Evolutionary conservation across 1,140 invertebrate species (phyloP).

Genomic region (Nixonia krombeini): DNA sequence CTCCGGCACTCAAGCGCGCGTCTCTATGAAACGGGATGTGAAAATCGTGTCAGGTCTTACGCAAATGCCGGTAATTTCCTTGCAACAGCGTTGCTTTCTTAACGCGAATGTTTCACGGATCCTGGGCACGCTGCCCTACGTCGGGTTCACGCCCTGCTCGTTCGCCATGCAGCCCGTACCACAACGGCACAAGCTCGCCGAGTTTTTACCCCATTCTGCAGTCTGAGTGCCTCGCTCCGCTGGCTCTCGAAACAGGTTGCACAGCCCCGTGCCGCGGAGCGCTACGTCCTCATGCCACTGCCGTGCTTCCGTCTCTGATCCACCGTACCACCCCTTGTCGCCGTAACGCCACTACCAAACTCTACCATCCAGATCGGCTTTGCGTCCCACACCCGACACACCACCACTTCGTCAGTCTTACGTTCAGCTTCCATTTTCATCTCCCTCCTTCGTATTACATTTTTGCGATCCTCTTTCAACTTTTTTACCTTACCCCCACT

Average conservation of each 20-base stretch:
- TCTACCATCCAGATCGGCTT: slow-evolving; percentile 1
- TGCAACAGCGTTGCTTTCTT: neutral
- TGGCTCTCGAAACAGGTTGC: slow-evolving; percentile 65
- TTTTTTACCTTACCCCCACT: slow-evolving; percentile 15
- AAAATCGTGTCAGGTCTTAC: slow-evolving; percentile 9
- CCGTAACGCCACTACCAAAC: neutral
- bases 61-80: slow-evolving; percentile 30
- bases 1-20: neutral
- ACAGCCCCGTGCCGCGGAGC: slow-evolving; percentile 20
- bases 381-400: neutral
- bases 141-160: slow-evolving; percentile 54
- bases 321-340: slow-evolving; percentile 1
- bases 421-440: neutral
- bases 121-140: slow-evolving; percentile 54
- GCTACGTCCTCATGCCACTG: slow-evolving; percentile 24
- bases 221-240: slow-evolving; percentile 66
- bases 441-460: neutral
- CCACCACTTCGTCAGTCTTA: slow-evolving; percentile 9
- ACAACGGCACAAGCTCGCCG: slow-evolving; percentile 54
- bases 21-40: slow-evolving; percentile 13
- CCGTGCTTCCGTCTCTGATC: slow-evolving; percentile 5
- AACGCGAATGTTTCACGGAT: slow-evolving; percentile 49
- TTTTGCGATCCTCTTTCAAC: neutral
- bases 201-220: slow-evolving; percentile 65
- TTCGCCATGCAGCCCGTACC: slow-evolving; percentile 55